Evolutionary conservation across 2,113 vertebrate species (phyloP).

Genomic region (Antigone vipio): DNA sequence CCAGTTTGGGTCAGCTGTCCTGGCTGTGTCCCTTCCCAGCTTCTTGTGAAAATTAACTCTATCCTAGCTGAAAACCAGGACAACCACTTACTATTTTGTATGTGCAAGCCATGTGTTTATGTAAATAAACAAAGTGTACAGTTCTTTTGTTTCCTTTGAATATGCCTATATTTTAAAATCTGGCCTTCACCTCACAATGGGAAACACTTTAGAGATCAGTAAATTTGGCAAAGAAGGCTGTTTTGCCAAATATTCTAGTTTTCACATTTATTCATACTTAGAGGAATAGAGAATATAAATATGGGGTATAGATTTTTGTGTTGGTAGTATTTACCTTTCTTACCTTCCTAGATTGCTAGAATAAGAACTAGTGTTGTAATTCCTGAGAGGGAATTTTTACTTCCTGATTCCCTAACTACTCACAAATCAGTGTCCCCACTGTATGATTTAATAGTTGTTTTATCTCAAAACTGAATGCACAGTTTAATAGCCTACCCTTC

Average conservation of each 20-base stretch:
- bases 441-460: background rate
- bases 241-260: background rate
- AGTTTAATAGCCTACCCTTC: background rate
- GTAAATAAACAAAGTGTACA: background rate
- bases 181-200: background rate
- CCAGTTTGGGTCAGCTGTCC: no score
- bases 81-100: background rate
- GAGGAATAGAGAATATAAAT: background rate
- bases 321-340: background rate
- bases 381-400: background rate
- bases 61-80: no score
- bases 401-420: background rate
- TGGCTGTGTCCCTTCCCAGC: no score
- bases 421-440: background rate
- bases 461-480: background rate
- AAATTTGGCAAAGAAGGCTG: background rate
- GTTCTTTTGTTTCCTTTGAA: background rate
- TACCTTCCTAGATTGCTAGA: background rate
- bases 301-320: background rate
- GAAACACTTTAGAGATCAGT: background rate
- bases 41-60: no score
- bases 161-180: background rate
- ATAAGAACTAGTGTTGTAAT: background rate
- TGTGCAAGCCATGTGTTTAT: background rate
- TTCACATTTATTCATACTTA: background rate